Percentiles rank a stretch among this genome's conserved stretches.
Evolutionary conservation across 2,797 vertebrate species (phyloP).

Genomic region (Enteromius paludinosus): DNA sequence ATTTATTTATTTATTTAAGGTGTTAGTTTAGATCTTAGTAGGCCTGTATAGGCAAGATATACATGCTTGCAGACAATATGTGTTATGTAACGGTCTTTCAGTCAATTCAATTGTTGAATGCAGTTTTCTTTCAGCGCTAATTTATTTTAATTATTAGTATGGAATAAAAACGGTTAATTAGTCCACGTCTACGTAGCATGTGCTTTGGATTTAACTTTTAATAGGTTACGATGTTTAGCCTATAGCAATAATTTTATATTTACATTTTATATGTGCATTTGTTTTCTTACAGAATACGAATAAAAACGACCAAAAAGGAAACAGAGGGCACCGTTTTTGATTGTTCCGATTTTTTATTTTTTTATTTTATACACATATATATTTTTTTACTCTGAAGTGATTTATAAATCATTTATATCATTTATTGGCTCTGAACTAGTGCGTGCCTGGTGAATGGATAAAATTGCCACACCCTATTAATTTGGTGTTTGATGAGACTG

Average conservation of each 20-base stretch:
- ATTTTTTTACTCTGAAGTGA: slow-evolving; percentile 3
- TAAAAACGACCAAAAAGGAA: neutral
- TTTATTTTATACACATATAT: too few relatives aligned
- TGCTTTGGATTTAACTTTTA: neutral
- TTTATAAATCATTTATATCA: slow-evolving; percentile 29
- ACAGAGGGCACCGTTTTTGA: neutral
- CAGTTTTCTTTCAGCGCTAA: neutral
- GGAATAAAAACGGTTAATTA: neutral
- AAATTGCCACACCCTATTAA: slow-evolving; percentile 16
- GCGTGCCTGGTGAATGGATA: slow-evolving; percentile 6
- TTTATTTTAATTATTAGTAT: neutral
- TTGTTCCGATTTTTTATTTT: neutral
- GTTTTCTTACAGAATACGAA: neutral
- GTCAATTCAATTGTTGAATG: too few relatives aligned
- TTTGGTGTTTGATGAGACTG: neutral
- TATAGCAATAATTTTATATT: too few relatives aligned
- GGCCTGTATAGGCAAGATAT: neutral
- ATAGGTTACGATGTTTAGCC: neutral
- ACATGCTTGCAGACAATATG: neutral
- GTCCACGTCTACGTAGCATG: neutral
- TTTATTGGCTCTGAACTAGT: slow-evolving; percentile 4
- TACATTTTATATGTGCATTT: too few relatives aligned
- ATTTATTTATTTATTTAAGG: neutral
- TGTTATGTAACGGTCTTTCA: neutral
- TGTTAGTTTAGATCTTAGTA: neutral